Base-by-base conservation (phyloP, 2,888 invertebrate species). In the Tetragonula carbonaria region DNA sequence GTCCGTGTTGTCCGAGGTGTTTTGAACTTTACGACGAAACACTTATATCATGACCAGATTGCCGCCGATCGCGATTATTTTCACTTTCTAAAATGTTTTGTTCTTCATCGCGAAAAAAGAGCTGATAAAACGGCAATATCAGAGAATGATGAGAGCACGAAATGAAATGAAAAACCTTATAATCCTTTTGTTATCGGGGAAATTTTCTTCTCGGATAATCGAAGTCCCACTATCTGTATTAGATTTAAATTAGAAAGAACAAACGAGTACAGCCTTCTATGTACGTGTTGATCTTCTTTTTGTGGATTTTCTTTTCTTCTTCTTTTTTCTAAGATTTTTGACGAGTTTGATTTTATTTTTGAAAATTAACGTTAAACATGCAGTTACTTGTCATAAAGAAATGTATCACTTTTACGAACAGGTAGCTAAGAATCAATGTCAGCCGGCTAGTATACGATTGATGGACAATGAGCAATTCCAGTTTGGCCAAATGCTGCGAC, bases 401-500 rank as follows among this genome's bases (percentile, higher is more conserved):
- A 50, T 72, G 14, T 28, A 77, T 62, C 2, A 4, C 23, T 55
- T 59, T 74, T 66, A 50, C 57, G 14, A 63, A 23, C 80, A 92
- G 89, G 96, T 97, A 21, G 97, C 97, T 0, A 94, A 95, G 55
- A 96, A 97, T 93, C 96, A 98, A 75, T 97, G 98, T 93, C 99
- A 99, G 93, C 99, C 99, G 0, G 97, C 99, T 23, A 99, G 99
- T 28, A 98, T 99, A 84, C 96, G 99, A 38, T 96, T 99, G 16
- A 98, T 99, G 97, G 99, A 99, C 94, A 99, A 99, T 92, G 98
- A 98, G 88, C 99, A 99, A 95, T 99, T 99, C 94, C 96, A 97
- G 87, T 98, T 99, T 95, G 99, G 98, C 0, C 97, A 97, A 93
- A 96, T 97, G 0, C 95, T 98, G 8, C 97, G 97, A 91, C 96